phyloP scores from a whole-genome alignment of 2,113 vertebrate species.

The Petrocephalus zakoni region DNA sequence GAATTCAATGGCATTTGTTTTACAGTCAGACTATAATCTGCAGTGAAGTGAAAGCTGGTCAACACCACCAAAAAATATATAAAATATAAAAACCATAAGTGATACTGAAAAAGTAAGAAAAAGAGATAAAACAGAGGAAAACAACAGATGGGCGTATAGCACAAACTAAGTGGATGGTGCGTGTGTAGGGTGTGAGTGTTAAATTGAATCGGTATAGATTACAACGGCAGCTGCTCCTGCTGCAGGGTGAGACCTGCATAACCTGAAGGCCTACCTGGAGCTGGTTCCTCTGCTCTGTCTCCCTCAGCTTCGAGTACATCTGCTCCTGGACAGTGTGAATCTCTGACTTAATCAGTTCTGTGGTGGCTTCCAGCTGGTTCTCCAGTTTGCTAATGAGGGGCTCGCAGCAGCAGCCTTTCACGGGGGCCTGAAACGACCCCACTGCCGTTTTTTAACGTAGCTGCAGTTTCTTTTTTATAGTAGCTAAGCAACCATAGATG shows the following conservation, averaged over 20 bases:
- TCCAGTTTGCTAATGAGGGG: conserved; percentile 77
- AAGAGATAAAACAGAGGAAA: neutral
- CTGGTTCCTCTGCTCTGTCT: conserved; percentile 72
- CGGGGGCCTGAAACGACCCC: conserved; percentile 60
- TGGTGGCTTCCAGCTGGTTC: conserved; percentile 71
- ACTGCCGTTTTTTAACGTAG: neutral
- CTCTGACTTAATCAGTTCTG: conserved; percentile 78
- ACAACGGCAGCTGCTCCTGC: neutral
- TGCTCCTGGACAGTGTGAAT: conserved; percentile 74
- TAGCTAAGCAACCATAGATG: neutral
- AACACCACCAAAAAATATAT: too few relatives aligned
- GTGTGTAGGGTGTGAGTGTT: neutral
- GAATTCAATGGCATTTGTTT: neutral
- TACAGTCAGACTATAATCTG: too few relatives aligned
- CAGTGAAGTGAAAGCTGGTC: too few relatives aligned
- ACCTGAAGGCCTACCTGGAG: conserved; percentile 61
- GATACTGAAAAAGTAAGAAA: too few relatives aligned
- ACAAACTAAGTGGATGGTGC: neutral
- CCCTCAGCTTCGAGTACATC: conserved; percentile 69
- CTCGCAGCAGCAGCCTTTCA: conserved; percentile 76
- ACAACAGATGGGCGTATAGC: neutral
- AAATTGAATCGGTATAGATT: neutral
- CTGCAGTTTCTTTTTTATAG: too few relatives aligned
- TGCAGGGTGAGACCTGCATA: neutral
- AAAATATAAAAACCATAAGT: too few relatives aligned